A percentile compares a stretch with the other conserved stretches of the same genome.
Conservation (phyloP, 2,113 vertebrate genomes). For the Tragelaphus scriptus region DNA sequence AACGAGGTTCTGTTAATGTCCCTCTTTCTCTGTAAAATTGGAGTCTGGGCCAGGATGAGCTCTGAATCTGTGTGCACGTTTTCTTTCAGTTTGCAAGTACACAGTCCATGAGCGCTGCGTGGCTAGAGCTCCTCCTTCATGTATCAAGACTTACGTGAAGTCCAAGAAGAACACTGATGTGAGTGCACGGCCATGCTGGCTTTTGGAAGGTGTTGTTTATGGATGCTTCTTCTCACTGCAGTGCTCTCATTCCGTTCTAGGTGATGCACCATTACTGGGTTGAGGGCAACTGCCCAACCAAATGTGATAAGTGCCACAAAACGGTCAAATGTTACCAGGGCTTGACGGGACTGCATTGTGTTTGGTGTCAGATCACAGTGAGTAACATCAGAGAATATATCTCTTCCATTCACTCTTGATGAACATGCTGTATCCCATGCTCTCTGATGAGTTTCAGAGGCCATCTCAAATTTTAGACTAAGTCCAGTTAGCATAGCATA, state of each 20-base stretch:
- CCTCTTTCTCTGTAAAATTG: conserved; percentile 67
- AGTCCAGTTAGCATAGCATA: not conserved
- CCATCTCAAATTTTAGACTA: not conserved
- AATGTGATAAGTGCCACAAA: conserved; percentile 97
- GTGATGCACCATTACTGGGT: conserved; percentile 97
- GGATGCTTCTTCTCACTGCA: not conserved
- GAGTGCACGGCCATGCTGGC: conserved; percentile 52
- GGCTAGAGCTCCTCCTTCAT: conserved; percentile 89
- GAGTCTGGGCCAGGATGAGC: conserved; percentile 42
- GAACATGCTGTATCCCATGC: no score
- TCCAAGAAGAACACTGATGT: conserved; percentile 95
- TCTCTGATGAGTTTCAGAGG: not conserved
- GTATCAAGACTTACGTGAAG: conserved; percentile 96
- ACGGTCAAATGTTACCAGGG: conserved; percentile 97
- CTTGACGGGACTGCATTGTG: conserved; percentile 94
- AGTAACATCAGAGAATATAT: conserved; percentile 61
- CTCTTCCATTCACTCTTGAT: not conserved
- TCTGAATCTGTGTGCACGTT: conserved; percentile 38
- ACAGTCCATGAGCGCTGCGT: conserved; percentile 93
- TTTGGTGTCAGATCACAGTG: conserved; percentile 98
- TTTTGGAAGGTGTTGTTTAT: not conserved
- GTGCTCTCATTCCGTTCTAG: conserved; percentile 74
- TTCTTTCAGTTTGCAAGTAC: conserved; percentile 92
- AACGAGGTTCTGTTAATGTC: conserved; percentile 67
- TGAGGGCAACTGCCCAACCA: conserved; percentile 94